Evolutionary conservation across 2,113 vertebrate species (phyloP), one percentile per base, ranked within the genome.

Genomic region (Notechis scutatus): DNA sequence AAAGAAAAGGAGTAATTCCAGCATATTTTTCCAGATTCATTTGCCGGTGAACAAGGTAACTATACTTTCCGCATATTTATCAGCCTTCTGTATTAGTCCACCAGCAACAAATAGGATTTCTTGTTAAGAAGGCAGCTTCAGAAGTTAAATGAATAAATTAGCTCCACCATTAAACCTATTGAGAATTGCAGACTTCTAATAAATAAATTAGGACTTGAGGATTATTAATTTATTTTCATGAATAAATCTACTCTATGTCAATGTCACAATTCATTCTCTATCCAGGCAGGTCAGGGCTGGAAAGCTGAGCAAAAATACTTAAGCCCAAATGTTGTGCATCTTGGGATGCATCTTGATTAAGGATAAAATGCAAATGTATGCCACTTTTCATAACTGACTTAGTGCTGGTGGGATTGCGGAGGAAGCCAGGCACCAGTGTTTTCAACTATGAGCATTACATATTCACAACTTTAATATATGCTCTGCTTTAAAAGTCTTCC

Each of bases 51-150:
- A 89, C 88, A 95, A 91, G 61, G 94, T 69, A 86, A 93, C 88
- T 89, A 90, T 94, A 92, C 24, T 95, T 94, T 90, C 55, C 90
- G 91, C 93, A 95, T 95, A 94, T 96, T 95, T 95, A 96, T 96
- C 95, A 95, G 91, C 95, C 96, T 92, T 91, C 95, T 87, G 93
- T 47, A 93, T 95, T 96, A 95, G 90, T 93, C 91, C 56, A 29
- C 39, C 92, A 64, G 89, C 91, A 95, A 91, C 91, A 92, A 95
- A 11, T 12, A 12, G 90, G 5, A 86, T 91, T 42, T 54, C 52
- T 93, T 94, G 91, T 95, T 93, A 95, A 89, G 42, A 96, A 94
- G n/a, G 50, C 93, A 85, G 88, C 91, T 94, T 89, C 26, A 52
- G 91, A 96, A 90, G 14, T 0, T 0, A 1, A 24, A 87, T 93